These are phyloP conservation scores for Phortica variegata DNA, from an alignment of 1,140 invertebrate genomes.

Conservation along the genomic window DNA sequence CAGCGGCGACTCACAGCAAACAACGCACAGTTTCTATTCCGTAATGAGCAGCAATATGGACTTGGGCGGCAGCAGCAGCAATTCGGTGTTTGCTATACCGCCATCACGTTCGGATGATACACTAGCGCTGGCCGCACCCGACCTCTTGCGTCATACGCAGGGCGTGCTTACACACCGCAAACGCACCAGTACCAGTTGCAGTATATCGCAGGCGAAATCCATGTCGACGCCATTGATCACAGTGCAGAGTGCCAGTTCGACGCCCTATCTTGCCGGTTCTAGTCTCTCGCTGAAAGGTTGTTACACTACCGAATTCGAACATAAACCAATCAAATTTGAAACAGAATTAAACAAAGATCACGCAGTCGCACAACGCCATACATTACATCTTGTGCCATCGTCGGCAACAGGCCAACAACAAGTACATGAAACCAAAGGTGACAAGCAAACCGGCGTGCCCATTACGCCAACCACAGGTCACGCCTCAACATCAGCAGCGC, in stretches of 20 bases:
- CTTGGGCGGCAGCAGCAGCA: conserved; percentile 32
- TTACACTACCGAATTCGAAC: conserved; percentile 61
- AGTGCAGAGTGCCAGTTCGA: conserved; percentile 46
- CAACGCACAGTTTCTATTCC: conserved; percentile 46
- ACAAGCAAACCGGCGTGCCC: conserved; percentile 39
- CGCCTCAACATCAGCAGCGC: conserved; percentile 33
- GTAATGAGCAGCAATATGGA: conserved; percentile 21
- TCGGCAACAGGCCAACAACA: no score
- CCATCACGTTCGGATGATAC: conserved; percentile 78
- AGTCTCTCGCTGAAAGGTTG: conserved; percentile 38
- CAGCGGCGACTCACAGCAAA: conserved; percentile 62
- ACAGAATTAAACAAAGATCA: not conserved
- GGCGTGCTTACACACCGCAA: conserved; percentile 39
- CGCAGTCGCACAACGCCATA: conserved; percentile 27
- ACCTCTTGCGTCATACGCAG: conserved; percentile 54
- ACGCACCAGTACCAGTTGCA: conserved; percentile 59
- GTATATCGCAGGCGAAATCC: conserved; percentile 34
- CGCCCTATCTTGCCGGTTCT: conserved; percentile 46
- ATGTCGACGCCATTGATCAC: conserved; percentile 36
- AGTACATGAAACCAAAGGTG: no score
- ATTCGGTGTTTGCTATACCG: conserved; percentile 60
- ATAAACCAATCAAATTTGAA: conserved; percentile 32
- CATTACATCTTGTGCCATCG: conserved; percentile 65
- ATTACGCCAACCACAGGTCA: no score
- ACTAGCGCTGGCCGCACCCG: conserved; percentile 61